phyloP scores from a whole-genome alignment of 2,888 invertebrate genomes.

The Thymelicus lineola region DNA sequence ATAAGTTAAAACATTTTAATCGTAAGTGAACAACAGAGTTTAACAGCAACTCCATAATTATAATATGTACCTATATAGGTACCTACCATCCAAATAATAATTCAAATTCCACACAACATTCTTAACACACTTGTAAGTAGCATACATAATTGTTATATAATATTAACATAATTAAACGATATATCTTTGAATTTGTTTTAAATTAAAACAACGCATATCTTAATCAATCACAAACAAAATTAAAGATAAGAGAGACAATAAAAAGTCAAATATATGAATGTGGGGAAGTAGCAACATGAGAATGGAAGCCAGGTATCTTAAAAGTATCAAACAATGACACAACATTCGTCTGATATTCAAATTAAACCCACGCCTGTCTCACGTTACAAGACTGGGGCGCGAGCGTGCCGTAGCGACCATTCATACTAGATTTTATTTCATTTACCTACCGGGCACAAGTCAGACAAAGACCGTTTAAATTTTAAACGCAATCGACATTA shows the following conservation, averaged over 20 bases:
- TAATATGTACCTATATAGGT: no score
- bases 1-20: no score
- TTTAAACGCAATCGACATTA: conserved; percentile 61
- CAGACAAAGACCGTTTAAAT: conserved; percentile 56
- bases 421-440: conserved; percentile 56
- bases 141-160: neutral
- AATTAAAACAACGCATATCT: neutral
- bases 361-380: conserved; percentile 64
- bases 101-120: no score
- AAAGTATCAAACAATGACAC: conserved; percentile 57
- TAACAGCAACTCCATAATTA: no score
- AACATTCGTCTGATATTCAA: conserved; percentile 58
- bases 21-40: no score
- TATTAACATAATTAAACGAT: conserved; percentile 4
- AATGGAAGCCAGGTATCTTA: conserved; percentile 47
- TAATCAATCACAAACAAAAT: conserved; percentile 13
- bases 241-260: neutral
- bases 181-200: neutral
- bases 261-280: conserved; percentile 7
- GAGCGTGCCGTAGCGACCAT: conserved; percentile 49
- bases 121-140: no score
- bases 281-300: conserved; percentile 18
- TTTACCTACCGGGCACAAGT: conserved; percentile 50
- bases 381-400: conserved; percentile 54
- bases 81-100: no score